Base-by-base conservation (phyloP, 2,113 vertebrate species). In the Neolamprologus ventralis region DNA sequence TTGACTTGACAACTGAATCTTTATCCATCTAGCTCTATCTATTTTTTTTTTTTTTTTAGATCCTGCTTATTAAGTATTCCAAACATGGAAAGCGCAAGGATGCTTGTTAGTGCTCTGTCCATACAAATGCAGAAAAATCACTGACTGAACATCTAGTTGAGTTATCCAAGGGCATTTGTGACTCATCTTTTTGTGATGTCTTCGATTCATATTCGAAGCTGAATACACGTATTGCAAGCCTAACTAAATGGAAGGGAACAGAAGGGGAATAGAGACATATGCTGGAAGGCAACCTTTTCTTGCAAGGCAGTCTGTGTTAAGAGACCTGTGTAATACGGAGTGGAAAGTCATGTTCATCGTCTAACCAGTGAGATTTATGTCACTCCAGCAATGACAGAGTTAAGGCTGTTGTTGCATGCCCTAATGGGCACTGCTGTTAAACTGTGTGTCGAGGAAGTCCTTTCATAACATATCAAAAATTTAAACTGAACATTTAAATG, bases 311-410 rank as follows among this genome's bases (percentile, higher is more conserved):
- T 53, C 23, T 19, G 31, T 78, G 87, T 49, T 55, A 31, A 82
- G 26, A 85, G 82, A 82, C 58, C 19, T 81, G 81, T 87, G 84
- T 81, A 78, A 21, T 63, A 87, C 80, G 81, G 80, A 93, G 90
- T 86, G 83, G 73, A 89, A 91, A 93, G 71, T 71, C 85, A 40
- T 93, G 94, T 92, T 90, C 86, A 57, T 8, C 1, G 31, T 79
- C 73, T 42, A 10, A 84, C 35, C 42, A 53, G 21, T 35, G 49
- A 87, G 63, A 90, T 93, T 92, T 86, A 83, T 91, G 83, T 86
- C 26, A 3, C 57, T 33, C 65, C 55, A 82, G 81, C 31, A 78
- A 10, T 82, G 85, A 85, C 80, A 82, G 51, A 79, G 73, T 90
- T 84, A 57, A 71, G 42, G 17, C 47, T 85, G 54, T 80, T 80